These are phyloP conservation scores for Patella pellucida DNA, from an alignment of 2,888 invertebrate species.

Conservation along the genomic window DNA sequence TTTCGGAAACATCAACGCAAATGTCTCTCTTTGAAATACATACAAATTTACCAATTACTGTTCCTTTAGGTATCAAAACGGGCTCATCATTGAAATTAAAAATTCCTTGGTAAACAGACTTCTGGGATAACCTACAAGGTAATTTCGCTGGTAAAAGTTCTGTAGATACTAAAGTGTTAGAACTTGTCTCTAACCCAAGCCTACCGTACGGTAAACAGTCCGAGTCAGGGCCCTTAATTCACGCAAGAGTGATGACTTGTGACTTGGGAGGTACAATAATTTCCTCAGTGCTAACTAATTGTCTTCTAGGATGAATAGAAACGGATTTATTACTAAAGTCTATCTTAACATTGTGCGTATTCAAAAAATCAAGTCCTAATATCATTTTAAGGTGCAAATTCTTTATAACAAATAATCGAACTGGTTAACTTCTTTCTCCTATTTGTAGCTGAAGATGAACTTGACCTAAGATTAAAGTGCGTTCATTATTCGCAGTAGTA, in stretches of 20 bases:
- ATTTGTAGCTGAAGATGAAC: background rate
- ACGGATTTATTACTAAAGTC: slow-evolving; percentile 12
- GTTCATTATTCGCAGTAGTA: slow-evolving; percentile 12
- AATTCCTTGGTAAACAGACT: background rate
- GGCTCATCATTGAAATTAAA: background rate
- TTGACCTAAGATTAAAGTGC: background rate
- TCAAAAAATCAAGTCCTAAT: slow-evolving; percentile 13
- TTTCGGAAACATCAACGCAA: too few relatives aligned
- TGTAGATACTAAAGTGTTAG: background rate
- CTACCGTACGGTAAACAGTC: background rate
- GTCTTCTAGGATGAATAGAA: slow-evolving; percentile 10
- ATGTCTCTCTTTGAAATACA: background rate
- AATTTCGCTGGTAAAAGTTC: background rate
- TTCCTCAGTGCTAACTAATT: background rate
- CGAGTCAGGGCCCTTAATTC: background rate
- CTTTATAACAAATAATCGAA: slow-evolving; percentile 4
- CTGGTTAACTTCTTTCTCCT: background rate
- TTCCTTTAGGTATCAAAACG: background rate
- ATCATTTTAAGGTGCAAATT: slow-evolving; percentile 14
- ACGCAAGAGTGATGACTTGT: slow-evolving; percentile 4
- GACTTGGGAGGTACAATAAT: slow-evolving; percentile 7
- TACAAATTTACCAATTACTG: background rate
- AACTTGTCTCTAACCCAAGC: slow-evolving; percentile 2
- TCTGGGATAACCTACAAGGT: background rate
- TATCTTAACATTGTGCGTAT: background rate